Conservation (phyloP, 2,888 invertebrate genomes). For the Tipula vernalis region DNA sequence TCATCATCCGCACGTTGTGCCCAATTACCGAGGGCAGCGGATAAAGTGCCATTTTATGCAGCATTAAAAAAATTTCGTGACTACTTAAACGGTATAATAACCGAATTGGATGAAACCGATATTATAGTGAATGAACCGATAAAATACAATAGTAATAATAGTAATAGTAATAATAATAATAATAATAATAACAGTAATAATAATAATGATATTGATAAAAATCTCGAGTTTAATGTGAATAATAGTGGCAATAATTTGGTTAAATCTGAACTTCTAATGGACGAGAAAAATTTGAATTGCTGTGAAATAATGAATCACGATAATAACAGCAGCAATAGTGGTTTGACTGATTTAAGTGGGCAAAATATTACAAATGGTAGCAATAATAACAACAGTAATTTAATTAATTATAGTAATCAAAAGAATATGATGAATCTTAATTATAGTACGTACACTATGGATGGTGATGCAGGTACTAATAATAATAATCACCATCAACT, state of each 20-base stretch:
- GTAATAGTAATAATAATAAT: conserved; percentile 10
- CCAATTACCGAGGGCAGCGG: conserved; percentile 91
- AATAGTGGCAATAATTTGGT: neutral
- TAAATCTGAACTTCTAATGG: neutral
- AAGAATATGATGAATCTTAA: neutral
- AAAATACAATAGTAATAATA: neutral
- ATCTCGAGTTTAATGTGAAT: neutral
- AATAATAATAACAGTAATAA: neutral
- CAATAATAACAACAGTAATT: conserved; percentile 10
- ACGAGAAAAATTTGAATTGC: neutral
- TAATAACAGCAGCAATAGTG: conserved; percentile 11
- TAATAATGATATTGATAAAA: neutral
- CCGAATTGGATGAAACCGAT: conserved; percentile 76
- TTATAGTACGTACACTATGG: neutral
- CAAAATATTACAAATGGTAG: conserved; percentile 16
- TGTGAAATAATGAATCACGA: neutral
- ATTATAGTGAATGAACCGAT: conserved; percentile 60
- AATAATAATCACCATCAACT: neutral
- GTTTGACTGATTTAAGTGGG: conserved; percentile 19
- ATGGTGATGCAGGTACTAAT: neutral
- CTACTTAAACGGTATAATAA: conserved; percentile 75
- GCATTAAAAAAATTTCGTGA: conserved; percentile 92
- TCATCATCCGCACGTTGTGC: conserved; percentile 95
- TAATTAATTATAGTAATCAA: neutral
- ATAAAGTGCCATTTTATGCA: conserved; percentile 96